Evolutionary conservation across 1,140 invertebrate genomes (phyloP).

Genomic region (Leptopilina clavipes): DNA sequence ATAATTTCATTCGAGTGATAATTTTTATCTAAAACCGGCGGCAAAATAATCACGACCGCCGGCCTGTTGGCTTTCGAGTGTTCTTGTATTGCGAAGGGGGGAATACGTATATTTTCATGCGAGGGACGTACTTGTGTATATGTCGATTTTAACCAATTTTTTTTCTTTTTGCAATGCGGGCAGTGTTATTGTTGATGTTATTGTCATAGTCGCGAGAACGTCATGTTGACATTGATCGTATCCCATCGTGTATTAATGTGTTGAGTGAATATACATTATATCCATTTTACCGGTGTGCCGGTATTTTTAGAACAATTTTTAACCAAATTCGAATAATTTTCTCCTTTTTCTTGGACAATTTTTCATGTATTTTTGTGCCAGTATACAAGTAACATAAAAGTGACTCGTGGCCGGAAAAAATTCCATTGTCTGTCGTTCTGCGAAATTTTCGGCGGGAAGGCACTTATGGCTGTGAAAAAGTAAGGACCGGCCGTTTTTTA

Average conservation of each 20-base stretch:
- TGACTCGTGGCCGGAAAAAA: neutral
- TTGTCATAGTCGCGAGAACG: neutral
- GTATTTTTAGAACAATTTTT: neutral
- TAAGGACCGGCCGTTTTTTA: conserved; percentile 8
- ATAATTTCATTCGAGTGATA: conserved; percentile 24
- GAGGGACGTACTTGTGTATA: neutral
- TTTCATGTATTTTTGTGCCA: neutral
- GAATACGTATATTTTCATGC: neutral
- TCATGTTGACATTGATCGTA: conserved; percentile 30
- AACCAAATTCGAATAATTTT: neutral
- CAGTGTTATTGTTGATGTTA: conserved; percentile 21
- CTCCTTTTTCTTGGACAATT: neutral
- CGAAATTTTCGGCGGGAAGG: neutral
- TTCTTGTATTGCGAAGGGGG: neutral
- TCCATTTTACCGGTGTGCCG: conserved; percentile 31
- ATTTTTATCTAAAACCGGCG: conserved; percentile 42
- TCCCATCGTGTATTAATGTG: neutral
- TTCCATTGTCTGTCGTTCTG: neutral
- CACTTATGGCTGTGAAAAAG: conserved; percentile 1
- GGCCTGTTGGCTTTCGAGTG: neutral
- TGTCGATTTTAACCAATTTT: neutral
- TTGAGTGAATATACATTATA: neutral
- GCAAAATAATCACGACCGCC: neutral
- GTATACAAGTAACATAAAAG: too few species aligned
- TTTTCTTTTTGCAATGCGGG: neutral